phyloP scores from a whole-genome alignment of 2,888 invertebrate genomes.

The Lymantria dispar region DNA sequence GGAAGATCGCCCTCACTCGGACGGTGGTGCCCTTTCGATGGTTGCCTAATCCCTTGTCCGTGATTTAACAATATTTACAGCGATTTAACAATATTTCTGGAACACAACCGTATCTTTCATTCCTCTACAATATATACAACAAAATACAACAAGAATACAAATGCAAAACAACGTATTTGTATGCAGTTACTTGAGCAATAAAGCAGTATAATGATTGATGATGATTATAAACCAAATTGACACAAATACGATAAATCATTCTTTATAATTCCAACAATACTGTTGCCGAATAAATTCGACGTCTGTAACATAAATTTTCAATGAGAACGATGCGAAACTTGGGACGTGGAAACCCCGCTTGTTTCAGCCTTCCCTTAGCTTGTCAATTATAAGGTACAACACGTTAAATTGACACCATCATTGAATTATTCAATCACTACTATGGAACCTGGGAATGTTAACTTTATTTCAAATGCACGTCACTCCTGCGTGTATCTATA shows the following conservation, averaged over 20 bases:
- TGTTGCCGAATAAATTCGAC: background rate
- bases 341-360: background rate
- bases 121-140: too few relatives aligned
- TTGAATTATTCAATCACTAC: background rate
- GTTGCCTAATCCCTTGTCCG: too few relatives aligned
- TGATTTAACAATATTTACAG: too few relatives aligned
- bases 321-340: background rate
- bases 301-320: background rate
- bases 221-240: background rate
- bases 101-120: too few relatives aligned
- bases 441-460: background rate
- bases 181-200: too few relatives aligned
- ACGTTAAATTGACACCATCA: background rate
- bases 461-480: background rate
- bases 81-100: too few relatives aligned
- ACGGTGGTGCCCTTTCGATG: too few relatives aligned
- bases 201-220: background rate
- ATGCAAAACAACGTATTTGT: too few relatives aligned
- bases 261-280: background rate
- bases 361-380: background rate
- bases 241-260: background rate
- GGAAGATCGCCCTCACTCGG: too few relatives aligned
- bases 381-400: conserved; percentile 3
- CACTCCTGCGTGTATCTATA: background rate
- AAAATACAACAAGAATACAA: too few relatives aligned